Conservation (phyloP, 2,888 invertebrate species). For the Prenolepis imparis region DNA sequence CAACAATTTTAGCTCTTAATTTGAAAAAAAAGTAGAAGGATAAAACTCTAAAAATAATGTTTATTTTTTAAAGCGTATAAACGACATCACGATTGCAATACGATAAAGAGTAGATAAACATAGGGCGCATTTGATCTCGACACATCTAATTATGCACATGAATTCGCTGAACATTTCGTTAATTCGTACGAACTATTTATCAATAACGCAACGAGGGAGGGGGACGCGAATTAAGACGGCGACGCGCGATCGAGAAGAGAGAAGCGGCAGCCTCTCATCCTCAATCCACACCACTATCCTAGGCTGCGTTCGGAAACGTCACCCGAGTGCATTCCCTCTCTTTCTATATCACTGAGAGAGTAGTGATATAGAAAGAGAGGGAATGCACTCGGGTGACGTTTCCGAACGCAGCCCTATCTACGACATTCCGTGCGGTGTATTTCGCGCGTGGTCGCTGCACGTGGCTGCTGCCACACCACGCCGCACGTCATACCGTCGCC, state of each 20-base stretch:
- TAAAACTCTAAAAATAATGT: neutral
- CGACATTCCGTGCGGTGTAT: constrained; percentile 13
- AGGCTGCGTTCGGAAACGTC: too few relatives aligned
- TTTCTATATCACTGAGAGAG: too few relatives aligned
- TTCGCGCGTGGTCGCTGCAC: constrained; percentile 16
- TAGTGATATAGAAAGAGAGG: too few relatives aligned
- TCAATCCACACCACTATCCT: neutral
- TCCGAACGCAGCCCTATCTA: too few relatives aligned
- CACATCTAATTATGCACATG: too few relatives aligned
- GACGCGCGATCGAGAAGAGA: neutral
- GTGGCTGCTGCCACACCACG: neutral
- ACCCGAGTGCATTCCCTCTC: too few relatives aligned
- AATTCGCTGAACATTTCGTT: neutral
- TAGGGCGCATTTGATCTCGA: neutral
- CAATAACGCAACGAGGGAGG: neutral
- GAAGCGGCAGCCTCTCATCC: neutral
- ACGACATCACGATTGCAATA: neutral
- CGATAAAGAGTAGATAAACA: neutral
- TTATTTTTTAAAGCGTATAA: neutral
- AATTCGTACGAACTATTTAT: neutral
- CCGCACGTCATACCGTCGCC: constrained; percentile 37
- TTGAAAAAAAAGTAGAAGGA: neutral
- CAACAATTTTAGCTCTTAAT: too few relatives aligned
- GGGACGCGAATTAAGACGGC: neutral
- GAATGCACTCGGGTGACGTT: too few relatives aligned